phyloP scores from a whole-genome alignment of 1,140 invertebrate genomes.

The Trichonephila clavata region DNA sequence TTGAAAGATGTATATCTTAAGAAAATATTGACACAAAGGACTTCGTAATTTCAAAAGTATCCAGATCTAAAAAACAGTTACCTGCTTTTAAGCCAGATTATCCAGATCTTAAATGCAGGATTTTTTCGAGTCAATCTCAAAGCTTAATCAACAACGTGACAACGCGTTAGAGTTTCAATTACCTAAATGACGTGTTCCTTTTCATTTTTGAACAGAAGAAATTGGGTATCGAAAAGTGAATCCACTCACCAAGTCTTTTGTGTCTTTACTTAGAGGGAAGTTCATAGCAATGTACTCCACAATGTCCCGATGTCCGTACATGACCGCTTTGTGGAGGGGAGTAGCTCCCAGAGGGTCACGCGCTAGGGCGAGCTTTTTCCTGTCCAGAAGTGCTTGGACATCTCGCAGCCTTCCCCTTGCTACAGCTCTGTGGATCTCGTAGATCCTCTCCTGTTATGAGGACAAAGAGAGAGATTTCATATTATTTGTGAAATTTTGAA shows the following conservation, averaged over 20 bases:
- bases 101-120: too few species aligned
- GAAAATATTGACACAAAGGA: too few species aligned
- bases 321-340: conserved; percentile 94
- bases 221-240: background rate
- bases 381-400: conserved; percentile 91
- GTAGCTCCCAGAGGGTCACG: conserved; percentile 93
- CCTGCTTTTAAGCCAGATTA: too few species aligned
- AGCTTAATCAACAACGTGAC: too few species aligned
- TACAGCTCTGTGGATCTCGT: conserved; percentile 86
- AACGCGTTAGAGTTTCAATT: too few species aligned
- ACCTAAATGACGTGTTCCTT: background rate
- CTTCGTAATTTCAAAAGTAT: too few species aligned
- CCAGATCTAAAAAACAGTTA: too few species aligned
- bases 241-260: conserved; percentile 77
- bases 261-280: conserved; percentile 77
- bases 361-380: conserved; percentile 94
- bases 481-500: too few species aligned
- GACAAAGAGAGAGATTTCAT: background rate
- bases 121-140: too few species aligned
- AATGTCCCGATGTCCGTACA: conserved; percentile 93
- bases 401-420: conserved; percentile 91
- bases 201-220: too few species aligned
- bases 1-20: too few species aligned
- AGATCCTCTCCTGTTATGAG: conserved; percentile 77
- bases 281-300: conserved; percentile 85